Conservation (phyloP, 2,888 invertebrate genomes). For the Gibbula magus region DNA sequence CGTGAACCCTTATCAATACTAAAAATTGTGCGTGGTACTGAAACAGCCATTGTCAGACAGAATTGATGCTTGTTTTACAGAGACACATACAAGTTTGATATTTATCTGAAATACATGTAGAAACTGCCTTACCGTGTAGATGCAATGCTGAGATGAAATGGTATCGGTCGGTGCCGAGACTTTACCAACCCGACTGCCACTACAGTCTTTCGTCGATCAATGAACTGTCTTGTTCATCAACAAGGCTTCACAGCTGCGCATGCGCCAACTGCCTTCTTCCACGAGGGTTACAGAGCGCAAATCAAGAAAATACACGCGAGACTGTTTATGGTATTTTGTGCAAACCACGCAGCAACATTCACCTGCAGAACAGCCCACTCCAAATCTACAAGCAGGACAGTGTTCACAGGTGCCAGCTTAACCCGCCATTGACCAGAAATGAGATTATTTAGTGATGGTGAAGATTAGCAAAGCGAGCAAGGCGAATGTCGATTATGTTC, state of each 20-base stretch:
- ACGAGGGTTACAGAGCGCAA: slow-evolving; percentile 10
- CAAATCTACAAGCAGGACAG: no score
- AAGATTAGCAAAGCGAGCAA: neutral
- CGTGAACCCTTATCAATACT: no score
- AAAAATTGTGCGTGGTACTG: no score
- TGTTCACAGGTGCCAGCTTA: no score
- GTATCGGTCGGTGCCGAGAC: neutral
- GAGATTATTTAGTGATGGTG: neutral
- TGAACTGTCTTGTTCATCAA: slow-evolving; percentile 5
- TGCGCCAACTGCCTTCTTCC: slow-evolving; percentile 11
- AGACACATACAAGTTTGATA: no score
- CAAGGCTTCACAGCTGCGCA: neutral
- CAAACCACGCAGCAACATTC: neutral
- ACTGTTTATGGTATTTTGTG: neutral
- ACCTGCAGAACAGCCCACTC: no score
- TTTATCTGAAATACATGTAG: neutral
- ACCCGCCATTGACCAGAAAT: no score
- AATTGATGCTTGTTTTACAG: no score
- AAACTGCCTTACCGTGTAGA: neutral
- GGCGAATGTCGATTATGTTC: neutral
- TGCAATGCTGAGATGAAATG: neutral
- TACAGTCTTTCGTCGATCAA: neutral
- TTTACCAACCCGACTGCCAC: neutral
- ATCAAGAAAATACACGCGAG: slow-evolving; percentile 11
- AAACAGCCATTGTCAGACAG: no score